Base-by-base conservation (phyloP, 2,888 invertebrate species). In the Belgica antarctica region DNA sequence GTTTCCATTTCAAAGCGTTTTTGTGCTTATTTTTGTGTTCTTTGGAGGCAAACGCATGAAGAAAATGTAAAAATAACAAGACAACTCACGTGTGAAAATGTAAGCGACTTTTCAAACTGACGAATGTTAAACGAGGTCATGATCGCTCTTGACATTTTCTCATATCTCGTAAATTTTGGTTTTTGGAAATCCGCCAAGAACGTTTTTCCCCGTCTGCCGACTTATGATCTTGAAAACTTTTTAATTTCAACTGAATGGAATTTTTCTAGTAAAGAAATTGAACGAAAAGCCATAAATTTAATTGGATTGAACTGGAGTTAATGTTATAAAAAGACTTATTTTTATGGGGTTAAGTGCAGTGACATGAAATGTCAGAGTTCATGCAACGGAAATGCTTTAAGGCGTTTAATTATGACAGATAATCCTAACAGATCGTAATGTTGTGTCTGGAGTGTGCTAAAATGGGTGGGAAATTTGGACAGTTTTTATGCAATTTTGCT, bases 71-170 rank as follows among this genome's bases (percentile, higher is more conserved):
- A 52, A 22, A 17, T 52, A 22, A n/a, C 52, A n/a, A n/a, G n/a
- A n/a, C n/a, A n/a, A n/a, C n/a, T n/a, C n/a, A 52, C 52, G 52
- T n/a, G n/a, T 52, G 52, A 52, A n/a, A n/a, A n/a, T n/a, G n/a
- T n/a, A n/a, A n/a, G n/a, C n/a, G 52, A 52, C 2, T 52, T 10
- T 52, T 52, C 52, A 52, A 41, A n/a, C 10, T 10, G 22, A 52
- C 12, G 3, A 52, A 22, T 52, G 52, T 52, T 52, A 52, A 52
- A 52, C 52, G 52, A 52, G 52, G 52, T 52, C 52, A 52, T 12
- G 52, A 52, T 19, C 52, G 22, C 17, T 52, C 52, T 52, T 52
- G 41, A 31, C 31, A 31, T 31, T 31, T 41, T 41, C 15, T 41
- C 12, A 4, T n/a, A 41, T 7, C 52, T 52, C 52, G 52, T 52